Percentiles rank a stretch among this genome's conserved stretches.
phyloP scores from a whole-genome alignment of 2,888 invertebrate genomes.

The Calephelis perditalis region DNA sequence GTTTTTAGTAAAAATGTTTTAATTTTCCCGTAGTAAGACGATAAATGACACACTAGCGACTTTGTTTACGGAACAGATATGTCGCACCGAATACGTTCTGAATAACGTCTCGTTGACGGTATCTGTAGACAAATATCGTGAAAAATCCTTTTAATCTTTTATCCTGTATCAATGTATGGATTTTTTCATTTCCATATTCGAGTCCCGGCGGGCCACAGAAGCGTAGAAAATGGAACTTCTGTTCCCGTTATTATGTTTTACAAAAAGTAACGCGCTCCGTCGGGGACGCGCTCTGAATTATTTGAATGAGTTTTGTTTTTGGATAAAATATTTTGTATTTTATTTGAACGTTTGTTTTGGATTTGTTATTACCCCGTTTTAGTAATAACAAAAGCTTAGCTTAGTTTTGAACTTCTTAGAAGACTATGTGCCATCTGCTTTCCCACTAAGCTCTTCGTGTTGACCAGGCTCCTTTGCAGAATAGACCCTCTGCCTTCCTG shows the following conservation, averaged over 20 bases:
- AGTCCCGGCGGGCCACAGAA: neutral
- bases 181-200: slow-evolving; percentile 12
- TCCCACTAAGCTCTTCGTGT: too few relatives aligned
- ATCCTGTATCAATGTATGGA: slow-evolving; percentile 8
- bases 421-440: too few relatives aligned
- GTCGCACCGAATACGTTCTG: too few relatives aligned
- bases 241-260: slow-evolving; percentile 7
- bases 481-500: too few relatives aligned
- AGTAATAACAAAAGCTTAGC: neutral
- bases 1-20: too few relatives aligned
- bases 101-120: too few relatives aligned
- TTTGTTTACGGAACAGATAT: too few relatives aligned
- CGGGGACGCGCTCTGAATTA: slow-evolving; percentile 6
- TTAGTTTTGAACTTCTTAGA: neutral
- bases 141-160: slow-evolving; percentile 8
- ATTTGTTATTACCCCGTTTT: too few relatives aligned
- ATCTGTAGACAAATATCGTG: neutral
- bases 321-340: slow-evolving; percentile 1
- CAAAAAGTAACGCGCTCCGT: slow-evolving; percentile 7
- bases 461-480: too few relatives aligned
- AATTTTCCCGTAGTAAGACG: too few relatives aligned
- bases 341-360: too few relatives aligned
- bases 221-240: slow-evolving; percentile 9
- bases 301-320: slow-evolving; percentile 12
- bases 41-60: too few relatives aligned